These are phyloP conservation scores for Pandion haliaetus DNA, from an alignment of 2,113 vertebrate genomes.

Conservation along the genomic window DNA sequence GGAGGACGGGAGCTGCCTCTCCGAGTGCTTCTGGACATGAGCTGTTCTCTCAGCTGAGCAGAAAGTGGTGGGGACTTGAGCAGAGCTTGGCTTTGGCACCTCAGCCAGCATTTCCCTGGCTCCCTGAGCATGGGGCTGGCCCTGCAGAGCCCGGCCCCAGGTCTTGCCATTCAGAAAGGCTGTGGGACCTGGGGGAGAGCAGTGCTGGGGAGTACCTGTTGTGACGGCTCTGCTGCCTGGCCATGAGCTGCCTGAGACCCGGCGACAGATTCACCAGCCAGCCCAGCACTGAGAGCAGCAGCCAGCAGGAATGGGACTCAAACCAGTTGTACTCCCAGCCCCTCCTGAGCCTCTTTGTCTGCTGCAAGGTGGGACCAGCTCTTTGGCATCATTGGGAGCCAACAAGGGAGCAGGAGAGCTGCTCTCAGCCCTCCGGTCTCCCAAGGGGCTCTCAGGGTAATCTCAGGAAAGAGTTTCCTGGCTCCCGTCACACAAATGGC, in stretches of 20 bases:
- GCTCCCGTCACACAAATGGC: neutral
- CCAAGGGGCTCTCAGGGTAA: neutral
- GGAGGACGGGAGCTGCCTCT: neutral
- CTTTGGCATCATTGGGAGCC: accelerated
- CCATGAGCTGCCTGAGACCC: neutral
- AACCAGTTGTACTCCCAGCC: neutral
- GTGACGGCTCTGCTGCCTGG: accelerated
- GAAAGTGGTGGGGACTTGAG: neutral
- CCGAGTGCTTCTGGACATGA: neutral
- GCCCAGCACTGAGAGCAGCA: neutral
- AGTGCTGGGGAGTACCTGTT: accelerated
- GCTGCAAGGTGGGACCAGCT: neutral
- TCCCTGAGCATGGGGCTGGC: neutral
- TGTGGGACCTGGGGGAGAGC: neutral
- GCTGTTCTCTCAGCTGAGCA: neutral
- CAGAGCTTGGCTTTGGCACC: neutral
- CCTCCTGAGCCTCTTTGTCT: neutral
- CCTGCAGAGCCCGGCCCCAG: neutral
- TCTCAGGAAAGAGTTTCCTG: neutral
- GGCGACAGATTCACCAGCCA: accelerated
- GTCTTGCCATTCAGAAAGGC: neutral
- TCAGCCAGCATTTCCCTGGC: neutral
- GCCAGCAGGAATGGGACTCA: neutral
- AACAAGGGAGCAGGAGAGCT: neutral
- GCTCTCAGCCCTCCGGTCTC: neutral